phyloP scores from a whole-genome alignment of 2,888 invertebrate species.

The Agapostemon virescens region DNA sequence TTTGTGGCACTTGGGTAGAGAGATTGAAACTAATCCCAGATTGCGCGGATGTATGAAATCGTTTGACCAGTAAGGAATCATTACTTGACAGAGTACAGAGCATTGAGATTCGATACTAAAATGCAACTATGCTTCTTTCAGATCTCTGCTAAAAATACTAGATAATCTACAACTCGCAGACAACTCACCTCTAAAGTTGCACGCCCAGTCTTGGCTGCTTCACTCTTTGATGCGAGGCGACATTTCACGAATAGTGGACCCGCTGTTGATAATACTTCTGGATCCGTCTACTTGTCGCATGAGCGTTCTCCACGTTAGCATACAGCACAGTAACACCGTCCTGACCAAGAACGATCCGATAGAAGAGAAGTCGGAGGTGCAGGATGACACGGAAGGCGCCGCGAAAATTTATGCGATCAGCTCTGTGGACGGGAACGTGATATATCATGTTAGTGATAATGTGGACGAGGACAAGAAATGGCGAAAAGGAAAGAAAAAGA shows the following conservation, averaged over 20 bases:
- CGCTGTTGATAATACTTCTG: conserved; percentile 88
- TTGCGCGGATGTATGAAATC: conserved; percentile 81
- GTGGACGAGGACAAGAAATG: conserved; percentile 74
- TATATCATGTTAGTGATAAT: conserved; percentile 83
- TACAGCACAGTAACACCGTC: conserved; percentile 82
- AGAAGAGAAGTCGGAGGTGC: conserved; percentile 75
- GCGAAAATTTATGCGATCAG: conserved; percentile 90
- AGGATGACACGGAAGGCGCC: conserved; percentile 76
- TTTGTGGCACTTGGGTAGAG: conserved; percentile 90
- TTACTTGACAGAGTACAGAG: background rate
- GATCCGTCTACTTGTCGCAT: conserved; percentile 91
- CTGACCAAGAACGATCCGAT: conserved; percentile 74
- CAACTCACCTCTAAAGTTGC: conserved; percentile 83
- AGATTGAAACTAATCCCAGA: conserved; percentile 83
- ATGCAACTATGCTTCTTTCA: conserved; percentile 76
- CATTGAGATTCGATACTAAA: conserved; percentile 3
- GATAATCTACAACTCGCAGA: conserved; percentile 85
- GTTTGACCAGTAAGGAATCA: conserved; percentile 83
- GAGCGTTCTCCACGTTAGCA: conserved; percentile 88
- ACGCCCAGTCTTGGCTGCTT: conserved; percentile 89
- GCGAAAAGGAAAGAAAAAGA: conserved; percentile 72
- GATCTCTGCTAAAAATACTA: conserved; percentile 87
- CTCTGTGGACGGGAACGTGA: conserved; percentile 90
- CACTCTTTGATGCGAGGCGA: conserved; percentile 89
- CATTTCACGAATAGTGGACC: conserved; percentile 89